phyloP scores from a whole-genome alignment of 2,888 invertebrate genomes.

The Allolobophora icterica region DNA sequence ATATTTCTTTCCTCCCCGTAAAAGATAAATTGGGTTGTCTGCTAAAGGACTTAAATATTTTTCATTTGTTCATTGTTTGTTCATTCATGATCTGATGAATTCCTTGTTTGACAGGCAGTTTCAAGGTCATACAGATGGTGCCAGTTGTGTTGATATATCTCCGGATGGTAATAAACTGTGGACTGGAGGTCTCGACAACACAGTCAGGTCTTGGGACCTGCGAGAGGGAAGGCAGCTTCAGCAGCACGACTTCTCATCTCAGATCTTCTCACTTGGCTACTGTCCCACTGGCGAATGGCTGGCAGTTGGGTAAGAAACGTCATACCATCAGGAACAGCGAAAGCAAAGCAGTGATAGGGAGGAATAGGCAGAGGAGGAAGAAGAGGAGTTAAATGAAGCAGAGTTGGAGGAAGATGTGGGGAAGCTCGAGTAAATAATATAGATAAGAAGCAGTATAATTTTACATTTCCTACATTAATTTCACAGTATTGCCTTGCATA shows the following conservation, averaged over 20 bases:
- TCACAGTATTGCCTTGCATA: too few relatives aligned
- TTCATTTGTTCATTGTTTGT: not conserved
- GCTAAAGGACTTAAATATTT: not conserved
- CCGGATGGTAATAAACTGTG: constrained; percentile 86
- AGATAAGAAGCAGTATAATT: not conserved
- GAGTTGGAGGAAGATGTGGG: too few relatives aligned
- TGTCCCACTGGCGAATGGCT: constrained; percentile 95
- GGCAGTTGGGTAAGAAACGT: constrained; percentile 77
- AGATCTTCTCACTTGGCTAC: constrained; percentile 91
- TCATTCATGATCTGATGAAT: not conserved
- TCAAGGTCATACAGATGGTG: constrained; percentile 90
- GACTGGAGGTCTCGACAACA: constrained; percentile 94
- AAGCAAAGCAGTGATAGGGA: not conserved
- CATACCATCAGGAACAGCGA: not conserved
- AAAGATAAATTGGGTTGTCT: not conserved
- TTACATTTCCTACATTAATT: too few relatives aligned
- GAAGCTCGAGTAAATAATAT: not conserved
- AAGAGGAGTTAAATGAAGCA: not conserved
- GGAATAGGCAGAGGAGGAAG: not conserved
- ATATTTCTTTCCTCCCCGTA: not conserved
- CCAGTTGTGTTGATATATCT: constrained; percentile 92
- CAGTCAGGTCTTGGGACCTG: constrained; percentile 91
- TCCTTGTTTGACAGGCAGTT: constrained; percentile 63
- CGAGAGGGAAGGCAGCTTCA: constrained; percentile 88
- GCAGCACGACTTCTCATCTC: constrained; percentile 89